Conservation (phyloP, 2,797 vertebrate species). For the Myotis vivesi region DNA sequence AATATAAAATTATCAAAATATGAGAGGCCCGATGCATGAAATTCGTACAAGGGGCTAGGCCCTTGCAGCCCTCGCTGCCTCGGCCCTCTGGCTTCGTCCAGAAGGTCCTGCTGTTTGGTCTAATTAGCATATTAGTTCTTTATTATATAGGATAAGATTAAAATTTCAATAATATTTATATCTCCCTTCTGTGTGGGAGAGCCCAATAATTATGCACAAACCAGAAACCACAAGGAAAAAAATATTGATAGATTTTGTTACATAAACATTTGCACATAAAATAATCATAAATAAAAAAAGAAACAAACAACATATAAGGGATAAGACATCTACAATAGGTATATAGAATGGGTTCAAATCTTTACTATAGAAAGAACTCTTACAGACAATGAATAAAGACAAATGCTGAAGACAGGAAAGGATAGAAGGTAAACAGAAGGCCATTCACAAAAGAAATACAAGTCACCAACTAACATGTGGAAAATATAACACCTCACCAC, state of each 20-base stretch:
- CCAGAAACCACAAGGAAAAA: neutral
- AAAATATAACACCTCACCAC: neutral
- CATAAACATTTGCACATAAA: neutral
- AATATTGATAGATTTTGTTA: neutral
- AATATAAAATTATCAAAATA: constrained; percentile 11
- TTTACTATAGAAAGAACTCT: neutral
- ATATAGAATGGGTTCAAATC: neutral
- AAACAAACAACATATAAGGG: neutral
- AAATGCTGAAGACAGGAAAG: neutral
- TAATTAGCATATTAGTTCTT: no score
- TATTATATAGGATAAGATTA: neutral
- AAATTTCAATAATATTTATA: neutral
- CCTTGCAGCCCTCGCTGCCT: no score
- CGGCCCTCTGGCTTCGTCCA: no score
- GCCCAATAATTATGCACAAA: neutral
- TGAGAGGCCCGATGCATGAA: no score
- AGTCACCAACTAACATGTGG: neutral
- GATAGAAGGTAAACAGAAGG: neutral
- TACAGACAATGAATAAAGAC: neutral
- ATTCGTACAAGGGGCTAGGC: no score
- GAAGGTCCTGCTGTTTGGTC: no score
- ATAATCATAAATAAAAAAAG: neutral
- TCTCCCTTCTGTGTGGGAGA: neutral
- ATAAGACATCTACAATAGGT: neutral
- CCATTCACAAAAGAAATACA: neutral